Percentiles rank a stretch among this genome's conserved stretches.
Conservation (phyloP, 2,113 vertebrate genomes). For the Equus przewalskii region DNA sequence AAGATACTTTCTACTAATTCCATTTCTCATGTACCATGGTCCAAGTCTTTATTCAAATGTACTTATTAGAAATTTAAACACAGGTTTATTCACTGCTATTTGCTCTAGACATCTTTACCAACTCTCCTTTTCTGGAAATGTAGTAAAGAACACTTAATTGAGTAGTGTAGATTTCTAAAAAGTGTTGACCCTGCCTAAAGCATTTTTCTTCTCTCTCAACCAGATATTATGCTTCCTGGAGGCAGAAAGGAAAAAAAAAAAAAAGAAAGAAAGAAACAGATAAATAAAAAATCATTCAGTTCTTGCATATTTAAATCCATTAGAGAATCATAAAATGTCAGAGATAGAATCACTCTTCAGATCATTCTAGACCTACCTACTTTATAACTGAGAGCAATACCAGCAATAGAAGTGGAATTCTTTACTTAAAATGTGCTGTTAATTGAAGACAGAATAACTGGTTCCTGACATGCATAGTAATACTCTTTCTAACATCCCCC, state of each 20-base stretch:
- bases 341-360: not conserved
- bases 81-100: not conserved
- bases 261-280: not conserved
- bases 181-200: not conserved
- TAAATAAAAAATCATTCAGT: not conserved
- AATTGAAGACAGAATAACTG: not conserved
- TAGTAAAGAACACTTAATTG: not conserved
- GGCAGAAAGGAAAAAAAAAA: not conserved
- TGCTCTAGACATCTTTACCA: not conserved
- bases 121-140: not conserved
- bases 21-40: not conserved
- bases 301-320: not conserved
- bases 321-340: not conserved
- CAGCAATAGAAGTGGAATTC: not conserved
- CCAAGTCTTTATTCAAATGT: not conserved
- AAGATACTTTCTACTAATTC: not conserved
- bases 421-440: not conserved
- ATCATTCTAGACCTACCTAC: not conserved
- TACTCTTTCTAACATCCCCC: not conserved
- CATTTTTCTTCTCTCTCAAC: not conserved
- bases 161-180: not conserved
- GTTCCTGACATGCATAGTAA: not conserved
- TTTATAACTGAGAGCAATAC: too few species aligned
- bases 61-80: not conserved
- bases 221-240: not conserved